Base-by-base conservation (phyloP, 2,888 invertebrate genomes). In the Notocelia uddmanniana region DNA sequence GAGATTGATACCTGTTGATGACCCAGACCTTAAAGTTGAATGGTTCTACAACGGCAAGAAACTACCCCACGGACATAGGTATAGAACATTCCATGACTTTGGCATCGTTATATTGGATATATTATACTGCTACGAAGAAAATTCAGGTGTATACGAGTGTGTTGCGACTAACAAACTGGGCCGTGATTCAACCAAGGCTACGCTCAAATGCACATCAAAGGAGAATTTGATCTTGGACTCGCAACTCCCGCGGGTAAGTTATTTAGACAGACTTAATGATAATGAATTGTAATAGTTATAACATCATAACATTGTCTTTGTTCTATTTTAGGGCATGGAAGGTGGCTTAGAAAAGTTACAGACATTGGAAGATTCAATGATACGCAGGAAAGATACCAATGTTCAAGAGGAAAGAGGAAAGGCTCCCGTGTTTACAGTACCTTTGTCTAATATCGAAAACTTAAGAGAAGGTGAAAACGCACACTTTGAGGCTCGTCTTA, bases 41-140 rank as follows among this genome's bases (percentile, higher is more conserved):
- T 99, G 99, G 99, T 98, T 96, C 89, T 98, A 97, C 86, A 98
- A 98, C 85, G 98, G 98, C 74, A 96, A 97, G 88, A 98, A 98
- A 86, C 92, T 98, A 79, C 97, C 98, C 1, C 97, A 97, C 91
- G 99, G 99, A 64, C 99, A 99, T 89, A 96, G 99, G 77, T 99
- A 98, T 90, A 96, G 99, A 80, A 99, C 99, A 69, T 98, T 99
- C 96, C 98, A 99, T 85, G 99, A 99, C 85, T 99, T 99, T 88
- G 99, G 99, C 74, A 98, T 98, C 83, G 99, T 99, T 62, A 98
- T 98, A 80, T 94, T 99, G 83, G 99, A 99, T 84, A 98, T 99
- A 80, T 91, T 98, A 48, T 99, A 98, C 85, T 98, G 98, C 83
- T 99, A 99, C 85, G 99, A 98, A 90, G 98, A 98, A 92, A 99